phyloP scores from a whole-genome alignment of 2,888 invertebrate species.

The Phanerotoma sp. region DNA sequence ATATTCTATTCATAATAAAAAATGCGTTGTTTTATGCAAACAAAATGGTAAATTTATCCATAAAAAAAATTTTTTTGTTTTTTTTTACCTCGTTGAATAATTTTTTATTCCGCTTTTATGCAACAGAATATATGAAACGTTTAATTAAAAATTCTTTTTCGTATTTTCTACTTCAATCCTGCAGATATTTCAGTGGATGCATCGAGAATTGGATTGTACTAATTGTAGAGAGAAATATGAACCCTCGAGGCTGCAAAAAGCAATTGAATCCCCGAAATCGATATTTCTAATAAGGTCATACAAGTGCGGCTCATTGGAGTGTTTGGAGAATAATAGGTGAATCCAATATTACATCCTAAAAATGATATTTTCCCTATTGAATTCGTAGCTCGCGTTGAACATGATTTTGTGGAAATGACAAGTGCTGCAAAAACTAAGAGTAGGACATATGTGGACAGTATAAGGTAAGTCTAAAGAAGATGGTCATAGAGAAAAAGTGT shows the following conservation, averaged over 20 bases:
- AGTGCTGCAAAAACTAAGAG: too few species aligned
- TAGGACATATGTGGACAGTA: too few species aligned
- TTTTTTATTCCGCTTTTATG: too few species aligned
- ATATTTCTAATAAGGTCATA: constrained; percentile 35
- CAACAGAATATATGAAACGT: too few species aligned
- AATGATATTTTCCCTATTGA: constrained; percentile 26
- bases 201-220: constrained; percentile 12
- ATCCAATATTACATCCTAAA: constrained; percentile 27
- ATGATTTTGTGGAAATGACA: constrained; percentile 26
- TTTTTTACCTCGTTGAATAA: too few species aligned
- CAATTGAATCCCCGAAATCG: constrained; percentile 23
- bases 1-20: too few species aligned
- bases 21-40: too few species aligned
- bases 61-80: too few species aligned
- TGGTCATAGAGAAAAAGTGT: constrained; percentile 5
- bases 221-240: constrained; percentile 11
- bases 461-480: too few species aligned
- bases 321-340: not conserved
- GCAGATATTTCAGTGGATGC: not conserved
- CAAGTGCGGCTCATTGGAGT: constrained; percentile 28
- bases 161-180: too few species aligned
- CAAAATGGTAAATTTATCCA: too few species aligned
- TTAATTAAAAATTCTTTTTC: too few species aligned
- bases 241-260: not conserved
- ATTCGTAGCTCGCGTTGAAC: constrained; percentile 21